Conservation (phyloP, 1,140 invertebrate genomes). For the Plectrocnemia conspersa region DNA sequence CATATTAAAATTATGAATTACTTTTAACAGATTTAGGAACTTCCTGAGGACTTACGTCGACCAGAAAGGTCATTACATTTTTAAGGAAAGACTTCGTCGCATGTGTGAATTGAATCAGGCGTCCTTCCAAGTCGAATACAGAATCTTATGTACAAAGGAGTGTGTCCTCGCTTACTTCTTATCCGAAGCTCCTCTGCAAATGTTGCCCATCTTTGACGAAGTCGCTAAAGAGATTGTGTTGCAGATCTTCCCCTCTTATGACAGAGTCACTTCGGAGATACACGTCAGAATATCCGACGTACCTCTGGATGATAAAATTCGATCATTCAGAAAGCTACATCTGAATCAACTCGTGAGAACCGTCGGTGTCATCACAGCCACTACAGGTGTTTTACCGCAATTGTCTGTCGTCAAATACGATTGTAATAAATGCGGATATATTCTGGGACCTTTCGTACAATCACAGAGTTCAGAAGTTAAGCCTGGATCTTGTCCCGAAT, state of each 20-base stretch:
- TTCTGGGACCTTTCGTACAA: slow-evolving; percentile 95
- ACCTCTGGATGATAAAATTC: slow-evolving; percentile 92
- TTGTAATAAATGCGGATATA: slow-evolving; percentile 92
- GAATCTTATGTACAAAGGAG: slow-evolving; percentile 81
- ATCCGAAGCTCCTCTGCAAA: slow-evolving; percentile 94
- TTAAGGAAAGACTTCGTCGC: slow-evolving; percentile 86
- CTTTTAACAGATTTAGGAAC: slow-evolving; percentile 71
- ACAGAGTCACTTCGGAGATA: slow-evolving; percentile 87
- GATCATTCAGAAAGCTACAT: slow-evolving; percentile 93
- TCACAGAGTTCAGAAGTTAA: slow-evolving; percentile 89
- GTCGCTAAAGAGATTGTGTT: slow-evolving; percentile 93
- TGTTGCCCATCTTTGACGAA: slow-evolving; percentile 93
- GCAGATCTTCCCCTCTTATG: slow-evolving; percentile 93
- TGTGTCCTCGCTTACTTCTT: slow-evolving; percentile 94
- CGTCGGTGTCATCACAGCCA: slow-evolving; percentile 91
- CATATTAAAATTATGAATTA: background rate
- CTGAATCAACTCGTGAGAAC: slow-evolving; percentile 93
- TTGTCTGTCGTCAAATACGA: slow-evolving; percentile 95
- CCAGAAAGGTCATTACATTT: slow-evolving; percentile 81
- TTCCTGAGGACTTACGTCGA: slow-evolving; percentile 90
- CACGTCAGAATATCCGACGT: slow-evolving; percentile 93
- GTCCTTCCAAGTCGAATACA: slow-evolving; percentile 93
- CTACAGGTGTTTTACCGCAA: slow-evolving; percentile 94
- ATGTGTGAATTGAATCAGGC: slow-evolving; percentile 93
- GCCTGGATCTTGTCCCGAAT: slow-evolving; percentile 94